A percentile compares a stretch with the other conserved stretches of the same genome.
These are phyloP conservation scores for Platysteira castanea DNA, from an alignment of 2,113 vertebrate genomes.

Conservation along the genomic window DNA sequence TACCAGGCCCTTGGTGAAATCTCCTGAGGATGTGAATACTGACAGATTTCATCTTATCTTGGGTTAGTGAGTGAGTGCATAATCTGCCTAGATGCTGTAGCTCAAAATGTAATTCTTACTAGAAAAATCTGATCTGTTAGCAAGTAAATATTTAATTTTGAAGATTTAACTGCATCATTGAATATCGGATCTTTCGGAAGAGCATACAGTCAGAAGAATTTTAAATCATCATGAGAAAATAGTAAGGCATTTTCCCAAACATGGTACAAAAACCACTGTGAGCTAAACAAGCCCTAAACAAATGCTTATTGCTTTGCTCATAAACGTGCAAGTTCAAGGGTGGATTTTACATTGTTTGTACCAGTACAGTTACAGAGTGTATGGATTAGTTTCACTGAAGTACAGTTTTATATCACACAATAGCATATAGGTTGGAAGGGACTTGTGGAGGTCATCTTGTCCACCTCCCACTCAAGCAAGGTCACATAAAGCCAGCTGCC, in stretches of 20 bases:
- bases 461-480: neutral
- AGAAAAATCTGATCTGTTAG: neutral
- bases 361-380: neutral
- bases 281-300: neutral
- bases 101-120: neutral
- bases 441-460: neutral
- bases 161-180: neutral
- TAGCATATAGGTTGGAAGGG: neutral
- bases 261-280: neutral
- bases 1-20: conserved; percentile 75
- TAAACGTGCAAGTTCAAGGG: neutral
- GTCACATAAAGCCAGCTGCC: neutral
- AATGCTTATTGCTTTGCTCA: neutral
- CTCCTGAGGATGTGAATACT: conserved; percentile 86
- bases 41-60: conserved; percentile 90
- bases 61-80: conserved; percentile 71
- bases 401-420: neutral
- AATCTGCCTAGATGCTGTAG: neutral
- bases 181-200: neutral
- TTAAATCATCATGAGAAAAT: neutral
- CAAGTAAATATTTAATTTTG: neutral
- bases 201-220: neutral
- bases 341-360: neutral
- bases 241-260: neutral
- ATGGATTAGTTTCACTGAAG: neutral